Conservation (phyloP, 1,140 invertebrate genomes). For the Belonocnema kinseyi region DNA sequence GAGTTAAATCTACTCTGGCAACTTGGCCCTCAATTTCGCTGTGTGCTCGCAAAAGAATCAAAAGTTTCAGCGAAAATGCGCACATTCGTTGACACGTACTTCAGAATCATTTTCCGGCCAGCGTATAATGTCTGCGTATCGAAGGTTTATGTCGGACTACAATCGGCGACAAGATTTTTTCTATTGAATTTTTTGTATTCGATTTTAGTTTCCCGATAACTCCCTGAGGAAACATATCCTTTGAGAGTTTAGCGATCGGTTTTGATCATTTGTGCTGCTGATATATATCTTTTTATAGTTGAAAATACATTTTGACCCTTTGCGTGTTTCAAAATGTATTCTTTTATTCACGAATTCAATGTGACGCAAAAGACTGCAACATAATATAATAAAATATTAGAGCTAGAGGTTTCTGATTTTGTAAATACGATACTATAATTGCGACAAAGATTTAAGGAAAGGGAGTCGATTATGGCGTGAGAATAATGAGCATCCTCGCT, state of each 20-base stretch:
- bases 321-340: constrained; percentile 22
- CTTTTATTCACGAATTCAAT: constrained; percentile 54
- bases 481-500: constrained; percentile 48
- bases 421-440: constrained; percentile 55
- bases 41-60: constrained; percentile 29
- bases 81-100: constrained; percentile 22
- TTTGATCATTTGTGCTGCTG: neutral
- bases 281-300: constrained; percentile 15
- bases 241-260: neutral
- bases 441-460: constrained; percentile 36
- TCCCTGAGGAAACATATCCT: neutral
- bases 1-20: constrained; percentile 39
- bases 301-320: neutral
- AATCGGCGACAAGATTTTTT: constrained; percentile 19
- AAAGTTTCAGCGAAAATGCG: constrained; percentile 26
- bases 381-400: constrained; percentile 53
- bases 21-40: constrained; percentile 35
- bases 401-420: constrained; percentile 57
- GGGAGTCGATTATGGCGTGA: constrained; percentile 35
- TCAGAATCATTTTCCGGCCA: constrained; percentile 55
- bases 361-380: constrained; percentile 60
- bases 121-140: constrained; percentile 55
- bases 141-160: constrained; percentile 4
- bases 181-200: constrained; percentile 18
- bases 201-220: constrained; percentile 16